Evolutionary conservation across 1,140 invertebrate species (phyloP).

Genomic region (Acyrthosiphon pisum): DNA sequence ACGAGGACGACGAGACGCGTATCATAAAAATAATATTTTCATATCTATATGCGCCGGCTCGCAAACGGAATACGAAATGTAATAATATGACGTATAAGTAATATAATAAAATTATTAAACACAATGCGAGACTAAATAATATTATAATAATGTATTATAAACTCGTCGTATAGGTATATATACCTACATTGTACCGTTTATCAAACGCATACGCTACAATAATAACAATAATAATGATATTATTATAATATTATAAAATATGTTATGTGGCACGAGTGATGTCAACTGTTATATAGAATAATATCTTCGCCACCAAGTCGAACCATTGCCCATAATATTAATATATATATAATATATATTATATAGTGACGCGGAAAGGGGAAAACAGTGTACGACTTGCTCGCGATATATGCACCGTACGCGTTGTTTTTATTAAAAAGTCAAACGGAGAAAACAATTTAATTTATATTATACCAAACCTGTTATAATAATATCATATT

Average conservation of each 20-base stretch:
- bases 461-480: neutral
- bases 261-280: neutral
- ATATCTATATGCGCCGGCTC: too few species aligned
- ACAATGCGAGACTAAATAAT: neutral
- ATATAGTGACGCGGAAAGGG: neutral
- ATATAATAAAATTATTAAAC: neutral
- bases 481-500: neutral
- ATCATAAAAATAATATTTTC: neutral
- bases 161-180: neutral
- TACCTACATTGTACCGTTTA: neutral
- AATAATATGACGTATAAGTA: neutral
- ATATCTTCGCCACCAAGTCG: neutral
- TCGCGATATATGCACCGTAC: neutral
- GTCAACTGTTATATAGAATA: constrained; percentile 23
- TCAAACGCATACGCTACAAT: neutral
- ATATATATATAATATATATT: too few species aligned
- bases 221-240: neutral
- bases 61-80: neutral
- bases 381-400: neutral
- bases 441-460: neutral
- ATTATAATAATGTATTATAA: neutral
- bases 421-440: constrained; percentile 7
- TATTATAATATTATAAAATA: neutral
- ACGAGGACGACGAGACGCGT: neutral
- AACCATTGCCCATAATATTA: too few species aligned